These are phyloP conservation scores for Corynorhinus townsendii DNA, from an alignment of 2,113 vertebrate genomes.

Conservation along the genomic window DNA sequence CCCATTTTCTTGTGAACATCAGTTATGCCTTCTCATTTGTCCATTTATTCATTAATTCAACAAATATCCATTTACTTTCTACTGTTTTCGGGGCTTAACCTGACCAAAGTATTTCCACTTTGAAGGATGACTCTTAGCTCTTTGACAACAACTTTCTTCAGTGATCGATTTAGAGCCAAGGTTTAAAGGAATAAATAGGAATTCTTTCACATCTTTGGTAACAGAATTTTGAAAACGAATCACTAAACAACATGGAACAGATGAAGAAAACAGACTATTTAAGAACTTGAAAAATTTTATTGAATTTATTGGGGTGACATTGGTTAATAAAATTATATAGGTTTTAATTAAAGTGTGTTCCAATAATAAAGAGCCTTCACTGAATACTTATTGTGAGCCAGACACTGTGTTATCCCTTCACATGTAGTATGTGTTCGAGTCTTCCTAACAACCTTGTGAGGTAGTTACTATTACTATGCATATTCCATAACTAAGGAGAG, in stretches of 20 bases:
- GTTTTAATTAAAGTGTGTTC: too few relatives aligned
- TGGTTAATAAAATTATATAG: too few relatives aligned
- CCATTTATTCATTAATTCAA: background rate
- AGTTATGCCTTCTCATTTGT: background rate
- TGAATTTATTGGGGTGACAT: too few relatives aligned
- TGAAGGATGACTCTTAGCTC: conserved; percentile 19
- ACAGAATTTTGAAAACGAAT: background rate
- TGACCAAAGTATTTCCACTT: conserved; percentile 25
- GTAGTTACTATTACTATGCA: background rate
- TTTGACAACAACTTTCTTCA: conserved; percentile 36
- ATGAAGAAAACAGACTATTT: background rate
- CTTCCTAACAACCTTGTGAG: background rate
- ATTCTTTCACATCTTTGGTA: background rate
- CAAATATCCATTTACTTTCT: background rate
- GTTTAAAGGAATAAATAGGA: background rate
- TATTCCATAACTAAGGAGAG: background rate
- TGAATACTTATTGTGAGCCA: too few relatives aligned
- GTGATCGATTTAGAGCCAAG: background rate
- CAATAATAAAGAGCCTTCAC: too few relatives aligned
- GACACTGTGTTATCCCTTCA: background rate
- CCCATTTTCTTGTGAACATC: background rate
- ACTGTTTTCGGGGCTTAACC: background rate
- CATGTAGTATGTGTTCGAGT: background rate
- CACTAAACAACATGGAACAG: background rate
- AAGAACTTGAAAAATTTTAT: background rate